Base-by-base conservation (phyloP, 2,888 invertebrate species). In the Azorinus chamasolen region DNA sequence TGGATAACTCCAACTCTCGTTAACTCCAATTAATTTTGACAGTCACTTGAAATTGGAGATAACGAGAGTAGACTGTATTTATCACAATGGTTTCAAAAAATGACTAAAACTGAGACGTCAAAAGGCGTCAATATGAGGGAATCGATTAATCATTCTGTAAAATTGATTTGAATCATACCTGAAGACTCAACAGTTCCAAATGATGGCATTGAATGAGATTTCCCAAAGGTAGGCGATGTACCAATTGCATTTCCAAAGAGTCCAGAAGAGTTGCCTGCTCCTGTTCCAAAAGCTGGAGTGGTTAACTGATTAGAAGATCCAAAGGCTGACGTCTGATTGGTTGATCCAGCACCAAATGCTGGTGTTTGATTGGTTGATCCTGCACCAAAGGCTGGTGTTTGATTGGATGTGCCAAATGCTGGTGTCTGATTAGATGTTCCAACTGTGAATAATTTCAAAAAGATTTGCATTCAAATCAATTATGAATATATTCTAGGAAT, bases 301-400 rank as follows among this genome's bases (percentile, higher is more conserved):
- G 57, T 59, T 16, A 66, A n/a, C 48, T 53, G 68, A 45, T 37
- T 61, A 18, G 55, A 5, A 16, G 59, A 37, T 43, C 79, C 79
- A 70, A 70, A 70, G 32, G 66, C 58, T 24, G 74, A 54, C 8
- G 66, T 32, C 46, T 37, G 66, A 55, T 51, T 77, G 69, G 70
- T 55, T 46, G 71, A 70, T 20, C 65, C 65, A 74, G 72, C 79
- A 6, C 57, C 61, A 74, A 74, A 81, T 8, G 66, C 61, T 12
- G 65, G 59, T 5, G 45, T 22, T 12, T 58, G 57, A 57, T 51
- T 63, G 32, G 70, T 41, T 22, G 68, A 25, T 12, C 72, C 46
- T 50, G 71, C 48, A 27, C 82, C 84, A 80, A 84, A 84, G 5
- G 64, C 62, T 24, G 71, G 65, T 25, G 59, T 32, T 50, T 43